Percentiles rank a stretch among this genome's conserved stretches.
phyloP scores from a whole-genome alignment of 23 tunicate genomes.

The Styela plicata region DNA sequence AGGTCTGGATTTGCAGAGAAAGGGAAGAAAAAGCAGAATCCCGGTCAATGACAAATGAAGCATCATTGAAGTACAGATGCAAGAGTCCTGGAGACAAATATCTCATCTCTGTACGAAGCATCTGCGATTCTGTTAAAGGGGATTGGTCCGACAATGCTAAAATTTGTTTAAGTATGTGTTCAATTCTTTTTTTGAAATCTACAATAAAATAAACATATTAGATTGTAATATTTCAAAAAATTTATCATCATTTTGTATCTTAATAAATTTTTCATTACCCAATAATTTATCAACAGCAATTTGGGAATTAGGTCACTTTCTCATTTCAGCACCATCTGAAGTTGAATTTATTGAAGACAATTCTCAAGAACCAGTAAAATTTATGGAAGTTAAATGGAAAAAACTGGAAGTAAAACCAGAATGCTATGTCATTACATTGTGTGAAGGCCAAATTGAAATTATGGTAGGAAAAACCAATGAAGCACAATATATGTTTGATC shows the following conservation, averaged over 20 bases:
- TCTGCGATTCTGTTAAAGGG: not conserved
- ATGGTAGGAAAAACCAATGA: not conserved
- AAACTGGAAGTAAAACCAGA: not conserved
- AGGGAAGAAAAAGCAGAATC: not conserved
- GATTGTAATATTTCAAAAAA: no score
- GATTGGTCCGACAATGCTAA: not conserved
- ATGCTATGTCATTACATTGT: not conserved
- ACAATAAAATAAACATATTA: no score
- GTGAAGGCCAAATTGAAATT: not conserved
- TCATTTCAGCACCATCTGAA: not conserved
- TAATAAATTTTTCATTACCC: no score
- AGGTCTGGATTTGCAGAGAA: not conserved
- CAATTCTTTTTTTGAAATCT: no score
- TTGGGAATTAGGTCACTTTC: no score
- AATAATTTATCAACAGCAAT: no score
- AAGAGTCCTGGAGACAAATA: not conserved
- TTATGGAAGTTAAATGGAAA: not conserved
- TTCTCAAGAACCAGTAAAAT: not conserved
- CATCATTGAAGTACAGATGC: not conserved
- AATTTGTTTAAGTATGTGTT: not conserved
- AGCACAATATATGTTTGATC: not conserved
- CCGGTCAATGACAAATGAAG: not conserved
- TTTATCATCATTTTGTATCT: no score
- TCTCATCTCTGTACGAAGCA: not conserved
- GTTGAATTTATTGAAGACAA: not conserved